Conservation (phyloP, 2,888 invertebrate species). For the Onchidella celtica region DNA sequence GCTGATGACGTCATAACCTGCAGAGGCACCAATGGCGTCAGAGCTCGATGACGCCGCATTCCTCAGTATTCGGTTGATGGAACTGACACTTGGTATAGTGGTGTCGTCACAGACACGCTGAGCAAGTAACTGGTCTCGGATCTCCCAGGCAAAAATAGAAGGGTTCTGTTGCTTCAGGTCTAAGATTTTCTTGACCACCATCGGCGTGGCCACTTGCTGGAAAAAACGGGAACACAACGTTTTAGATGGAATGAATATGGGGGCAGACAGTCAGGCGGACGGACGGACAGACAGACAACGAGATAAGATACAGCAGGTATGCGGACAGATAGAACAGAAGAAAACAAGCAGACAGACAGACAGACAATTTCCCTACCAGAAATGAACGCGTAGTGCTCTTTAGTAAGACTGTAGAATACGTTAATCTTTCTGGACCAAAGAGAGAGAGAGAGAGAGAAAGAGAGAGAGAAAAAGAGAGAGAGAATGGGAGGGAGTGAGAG, state of each 20-base stretch:
- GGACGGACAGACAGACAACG: too few species aligned
- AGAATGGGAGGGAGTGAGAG: too few species aligned
- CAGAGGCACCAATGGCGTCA: constrained; percentile 3
- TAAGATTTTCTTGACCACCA: constrained; percentile 96
- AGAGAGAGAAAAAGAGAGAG: too few species aligned
- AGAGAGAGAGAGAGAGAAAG: too few species aligned
- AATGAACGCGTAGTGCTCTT: too few species aligned
- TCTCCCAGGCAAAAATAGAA: constrained; percentile 98
- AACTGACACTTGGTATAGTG: constrained; percentile 93
- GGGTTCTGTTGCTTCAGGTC: constrained; percentile 97
- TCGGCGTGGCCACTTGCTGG: constrained; percentile 93
- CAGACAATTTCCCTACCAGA: too few species aligned
- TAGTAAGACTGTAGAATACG: too few species aligned
- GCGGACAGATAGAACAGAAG: too few species aligned
- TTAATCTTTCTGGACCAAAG: too few species aligned
- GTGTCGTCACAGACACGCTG: constrained; percentile 91
- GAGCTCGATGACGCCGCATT: constrained; percentile 59
- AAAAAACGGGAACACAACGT: constrained; percentile 15
- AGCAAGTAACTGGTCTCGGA: constrained; percentile 92
- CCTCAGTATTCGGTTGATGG: constrained; percentile 94
- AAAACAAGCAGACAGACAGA: too few species aligned
- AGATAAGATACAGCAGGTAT: too few species aligned
- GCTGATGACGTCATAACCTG: constrained; percentile 36
- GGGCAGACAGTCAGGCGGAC: too few species aligned
- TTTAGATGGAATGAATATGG: not conserved